Percentiles rank a stretch among this genome's conserved stretches.
Evolutionary conservation across 2,113 vertebrate genomes (phyloP).

Genomic region (Gallinago paraguaiae): DNA sequence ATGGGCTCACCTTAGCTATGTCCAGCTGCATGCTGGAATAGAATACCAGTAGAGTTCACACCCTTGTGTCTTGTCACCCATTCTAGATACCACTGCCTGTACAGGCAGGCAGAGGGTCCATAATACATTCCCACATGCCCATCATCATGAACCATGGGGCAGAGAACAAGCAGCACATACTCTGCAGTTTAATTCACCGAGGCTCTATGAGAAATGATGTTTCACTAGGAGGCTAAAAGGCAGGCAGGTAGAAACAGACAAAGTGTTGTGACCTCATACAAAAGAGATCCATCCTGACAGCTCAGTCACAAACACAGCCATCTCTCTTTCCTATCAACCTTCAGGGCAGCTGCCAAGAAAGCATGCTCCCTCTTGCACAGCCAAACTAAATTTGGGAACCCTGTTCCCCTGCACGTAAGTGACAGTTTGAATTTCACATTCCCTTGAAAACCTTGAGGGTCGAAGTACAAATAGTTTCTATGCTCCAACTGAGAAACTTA

Average conservation of each 20-base stretch:
- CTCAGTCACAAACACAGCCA: background rate
- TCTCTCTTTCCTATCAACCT: background rate
- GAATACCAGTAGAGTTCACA: background rate
- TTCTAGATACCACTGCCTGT: background rate
- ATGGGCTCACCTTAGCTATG: background rate
- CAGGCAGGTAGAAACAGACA: background rate
- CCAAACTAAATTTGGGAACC: constrained; percentile 13
- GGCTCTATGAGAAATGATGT: background rate
- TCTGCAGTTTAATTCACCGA: background rate
- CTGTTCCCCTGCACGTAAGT: background rate
- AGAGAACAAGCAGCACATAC: background rate
- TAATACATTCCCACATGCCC: background rate
- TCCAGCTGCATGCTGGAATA: background rate
- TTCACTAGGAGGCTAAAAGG: background rate
- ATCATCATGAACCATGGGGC: rapidly evolving
- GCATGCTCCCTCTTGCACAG: background rate
- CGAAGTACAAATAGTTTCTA: background rate
- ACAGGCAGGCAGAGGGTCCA: background rate
- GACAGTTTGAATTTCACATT: background rate
- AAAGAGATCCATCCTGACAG: background rate
- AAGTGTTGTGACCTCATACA: background rate
- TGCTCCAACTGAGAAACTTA: background rate
- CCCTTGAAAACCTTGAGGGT: background rate
- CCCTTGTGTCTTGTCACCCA: background rate
- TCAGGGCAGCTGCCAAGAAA: background rate